Evolutionary conservation across 2,113 vertebrate genomes (phyloP), one percentile per base, ranked within the genome.

Genomic region (Pongo pygmaeus): DNA sequence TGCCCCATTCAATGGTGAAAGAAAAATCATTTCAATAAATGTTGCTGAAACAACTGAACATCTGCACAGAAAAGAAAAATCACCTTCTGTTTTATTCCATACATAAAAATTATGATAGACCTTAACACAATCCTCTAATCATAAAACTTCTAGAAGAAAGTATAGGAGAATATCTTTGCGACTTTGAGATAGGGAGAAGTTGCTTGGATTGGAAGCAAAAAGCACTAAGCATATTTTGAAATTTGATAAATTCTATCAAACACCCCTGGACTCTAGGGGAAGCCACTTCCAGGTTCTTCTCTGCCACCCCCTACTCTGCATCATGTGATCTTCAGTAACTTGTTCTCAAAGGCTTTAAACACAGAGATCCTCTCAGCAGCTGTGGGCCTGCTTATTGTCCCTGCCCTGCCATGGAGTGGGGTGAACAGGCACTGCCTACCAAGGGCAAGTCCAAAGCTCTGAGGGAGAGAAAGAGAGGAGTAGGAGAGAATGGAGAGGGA

Each of bases 271-370:
- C 97, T 97, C 59, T 25, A 61, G 70, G 35, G n/a, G 52, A 94
- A 96, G 94, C 94, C 18, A 52, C 77, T 27, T 16, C 94, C 87
- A 77, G 96, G 92, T 69, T 30, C 25, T 94, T 92, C 64, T 91
- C 64, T 95, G 91, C 95, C 94, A 93, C 20, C 22, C 96, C 94
- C 91, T 22, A 69, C 46, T 96, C 95, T 72, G 50, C 91, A 91
- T 74, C 96, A 97, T 92, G 92, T 93, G 83, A 97, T 97, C 94
- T 94, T 88, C 97, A 96, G 97, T 97, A 94, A 96, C 89, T 97
- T 97, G 91, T 96, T 97, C 96, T 97, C 97, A 97, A 98, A 98
- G 97, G 97, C 98, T 97, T 98, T 97, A 97, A 97, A 97, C 95
- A 97, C 93, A 97, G 92, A 97, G 97, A 97, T 96, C 95, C 97